Percentiles rank a stretch among this genome's conserved stretches.
phyloP scores from a whole-genome alignment of 2,888 invertebrate species.

The Physocephala rufipes region DNA sequence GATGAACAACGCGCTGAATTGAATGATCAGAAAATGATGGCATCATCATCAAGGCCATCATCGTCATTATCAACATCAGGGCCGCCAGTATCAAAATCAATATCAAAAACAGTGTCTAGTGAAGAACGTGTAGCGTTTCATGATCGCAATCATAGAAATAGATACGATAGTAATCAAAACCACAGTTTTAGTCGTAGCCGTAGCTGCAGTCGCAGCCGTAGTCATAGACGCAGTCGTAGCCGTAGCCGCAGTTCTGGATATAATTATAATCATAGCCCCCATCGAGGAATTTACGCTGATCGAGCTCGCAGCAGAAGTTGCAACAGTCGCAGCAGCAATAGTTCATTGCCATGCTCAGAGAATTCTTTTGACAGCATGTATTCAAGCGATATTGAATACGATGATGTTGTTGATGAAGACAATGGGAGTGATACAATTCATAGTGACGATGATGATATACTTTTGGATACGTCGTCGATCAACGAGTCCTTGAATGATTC shows the following conservation, averaged over 20 bases:
- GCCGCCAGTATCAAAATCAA: neutral
- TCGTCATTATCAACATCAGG: neutral
- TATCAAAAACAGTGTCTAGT: neutral
- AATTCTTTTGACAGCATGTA: neutral
- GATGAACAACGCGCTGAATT: neutral
- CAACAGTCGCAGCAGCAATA: neutral
- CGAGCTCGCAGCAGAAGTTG: neutral
- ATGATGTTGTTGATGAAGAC: slow-evolving; percentile 26
- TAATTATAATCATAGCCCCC: too few species aligned
- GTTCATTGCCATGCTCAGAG: neutral
- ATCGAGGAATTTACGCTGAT: too few species aligned
- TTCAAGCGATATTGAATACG: neutral
- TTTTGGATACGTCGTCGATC: slow-evolving; percentile 18
- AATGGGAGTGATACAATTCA: slow-evolving; percentile 35
- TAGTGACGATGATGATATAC: slow-evolving; percentile 31
- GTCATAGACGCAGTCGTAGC: neutral
- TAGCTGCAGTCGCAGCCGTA: neutral
- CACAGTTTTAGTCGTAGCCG: neutral
- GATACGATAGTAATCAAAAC: neutral
- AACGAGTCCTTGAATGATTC: slow-evolving; percentile 26
- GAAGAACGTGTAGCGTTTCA: neutral
- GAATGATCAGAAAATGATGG: neutral
- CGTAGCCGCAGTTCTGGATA: too few species aligned
- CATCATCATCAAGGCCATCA: neutral
- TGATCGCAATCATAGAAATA: neutral